Evolutionary conservation across 2,888 invertebrate species (phyloP).

Genomic region (Thymelicus acteon): DNA sequence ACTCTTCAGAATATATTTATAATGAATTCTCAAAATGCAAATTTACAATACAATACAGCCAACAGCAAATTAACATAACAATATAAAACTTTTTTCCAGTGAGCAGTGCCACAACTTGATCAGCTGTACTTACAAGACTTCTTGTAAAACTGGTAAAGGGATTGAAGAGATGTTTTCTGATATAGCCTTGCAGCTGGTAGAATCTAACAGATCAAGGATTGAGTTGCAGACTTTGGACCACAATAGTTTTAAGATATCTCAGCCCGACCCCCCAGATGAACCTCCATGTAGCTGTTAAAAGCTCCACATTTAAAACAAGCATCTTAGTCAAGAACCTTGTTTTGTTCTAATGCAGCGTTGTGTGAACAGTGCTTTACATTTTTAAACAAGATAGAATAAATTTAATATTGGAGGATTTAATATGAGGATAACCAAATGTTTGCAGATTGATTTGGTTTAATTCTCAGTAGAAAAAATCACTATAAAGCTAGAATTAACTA

Average conservation of each 20-base stretch:
- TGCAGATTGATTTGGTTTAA: too few species aligned
- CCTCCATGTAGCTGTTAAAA: conserved; percentile 76
- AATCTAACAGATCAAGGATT: conserved; percentile 92
- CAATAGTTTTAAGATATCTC: conserved; percentile 90
- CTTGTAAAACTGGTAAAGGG: conserved; percentile 94
- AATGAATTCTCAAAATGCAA: background rate
- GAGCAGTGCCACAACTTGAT: conserved; percentile 96
- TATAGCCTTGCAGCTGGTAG: conserved; percentile 92
- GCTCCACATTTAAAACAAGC: background rate
- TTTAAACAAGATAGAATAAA: too few species aligned
- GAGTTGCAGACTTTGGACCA: conserved; percentile 92
- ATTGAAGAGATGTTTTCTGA: conserved; percentile 96
- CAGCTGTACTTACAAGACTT: conserved; percentile 94
- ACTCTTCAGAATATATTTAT: background rate
- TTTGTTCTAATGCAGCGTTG: too few species aligned
- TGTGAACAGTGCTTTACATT: too few species aligned
- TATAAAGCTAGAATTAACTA: too few species aligned
- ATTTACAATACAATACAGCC: background rate
- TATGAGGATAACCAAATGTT: too few species aligned
- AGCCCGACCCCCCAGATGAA: conserved; percentile 84
- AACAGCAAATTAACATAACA: background rate
- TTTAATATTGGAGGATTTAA: too few species aligned
- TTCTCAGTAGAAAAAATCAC: too few species aligned
- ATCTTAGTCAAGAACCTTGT: too few species aligned
- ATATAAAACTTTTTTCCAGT: conserved; percentile 75